These are phyloP conservation scores for Heliocidaris tuberculata DNA, from an alignment of 35 echinoderm and acorn worm species.

Conservation along the genomic window DNA sequence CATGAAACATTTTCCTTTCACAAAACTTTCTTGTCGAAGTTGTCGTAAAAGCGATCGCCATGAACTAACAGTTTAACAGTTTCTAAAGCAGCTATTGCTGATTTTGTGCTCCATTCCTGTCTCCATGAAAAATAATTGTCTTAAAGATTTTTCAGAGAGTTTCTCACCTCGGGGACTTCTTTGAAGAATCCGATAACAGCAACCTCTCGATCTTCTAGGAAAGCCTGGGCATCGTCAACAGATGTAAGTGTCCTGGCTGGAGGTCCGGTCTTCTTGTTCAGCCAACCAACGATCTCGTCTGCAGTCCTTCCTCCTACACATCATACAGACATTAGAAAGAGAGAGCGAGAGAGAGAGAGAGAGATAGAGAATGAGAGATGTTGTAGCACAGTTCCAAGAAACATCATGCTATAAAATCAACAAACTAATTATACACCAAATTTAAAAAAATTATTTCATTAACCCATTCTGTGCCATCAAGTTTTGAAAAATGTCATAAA, in stretches of 20 bases:
- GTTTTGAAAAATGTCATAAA: too few relatives aligned
- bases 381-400: not conserved
- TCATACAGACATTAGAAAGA: constrained; percentile 5
- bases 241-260: constrained; percentile 58
- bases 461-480: too few relatives aligned
- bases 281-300: constrained; percentile 75
- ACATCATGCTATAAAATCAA: not conserved
- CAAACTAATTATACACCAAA: not conserved
- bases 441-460: not conserved
- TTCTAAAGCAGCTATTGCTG: too few relatives aligned
- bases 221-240: constrained; percentile 59
- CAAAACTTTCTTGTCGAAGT: too few relatives aligned
- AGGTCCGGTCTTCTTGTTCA: constrained; percentile 93
- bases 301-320: constrained; percentile 68
- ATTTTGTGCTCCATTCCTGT: too few relatives aligned
- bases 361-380: not conserved
- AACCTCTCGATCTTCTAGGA: constrained; percentile 62
- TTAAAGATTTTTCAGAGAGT: too few relatives aligned
- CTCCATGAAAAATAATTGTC: too few relatives aligned
- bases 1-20: too few relatives aligned
- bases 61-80: too few relatives aligned
- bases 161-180: constrained; percentile 10
- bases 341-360: too few relatives aligned
- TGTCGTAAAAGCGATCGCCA: too few relatives aligned
- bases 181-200: constrained; percentile 88